Evolutionary conservation across 2,888 invertebrate genomes (phyloP), one percentile per base, ranked within the genome.

Genomic region (Entomobrya proxima): DNA sequence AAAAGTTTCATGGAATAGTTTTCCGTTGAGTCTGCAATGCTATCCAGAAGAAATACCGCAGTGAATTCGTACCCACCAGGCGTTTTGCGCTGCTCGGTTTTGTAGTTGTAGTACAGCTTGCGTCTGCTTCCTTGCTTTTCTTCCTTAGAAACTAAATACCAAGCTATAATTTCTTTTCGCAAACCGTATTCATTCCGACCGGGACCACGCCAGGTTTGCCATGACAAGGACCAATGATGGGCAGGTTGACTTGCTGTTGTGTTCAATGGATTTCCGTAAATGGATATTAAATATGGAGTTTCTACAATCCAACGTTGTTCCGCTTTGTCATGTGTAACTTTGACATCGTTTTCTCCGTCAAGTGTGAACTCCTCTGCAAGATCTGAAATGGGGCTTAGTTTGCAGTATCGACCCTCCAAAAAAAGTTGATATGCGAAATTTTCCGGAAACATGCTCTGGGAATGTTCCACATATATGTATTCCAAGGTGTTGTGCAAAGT

Each of bases 111-210:
- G 47, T 61, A 61, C 1, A 77, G 44, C 27, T 47, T 77, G 1
- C 27, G 2, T 32, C 47, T 61, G 5, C 1, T 0, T 0, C 61
- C 61, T 1, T 44, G 27, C 13, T 77, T 77, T 15, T 44, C 77
- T n/a, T 77, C 77, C 1, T 21, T 15, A 18, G 77, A 61, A 6
- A 77, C 61, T 15, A 77, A 7, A 21, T 77, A 64, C 77, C 77
- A 77, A 6, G 47, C 64, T 9, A 30, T n/a, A 1, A 47, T 13
- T 24, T 77, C 44, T 13, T 9, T 3, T 6, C 27, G 6, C 9
- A 77, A 32, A 4, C 18, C 13, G n/a, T 0, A 0, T 27, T 61
- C 67, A 13, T 15, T n/a, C n/a, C 44, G 0, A n/a, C 77, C 77
- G 5, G 77, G 77, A 4, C 77, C 77, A 3, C 64, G 61, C 77